Conservation (phyloP, 2,888 invertebrate genomes). For the Drosophila borborema region DNA sequence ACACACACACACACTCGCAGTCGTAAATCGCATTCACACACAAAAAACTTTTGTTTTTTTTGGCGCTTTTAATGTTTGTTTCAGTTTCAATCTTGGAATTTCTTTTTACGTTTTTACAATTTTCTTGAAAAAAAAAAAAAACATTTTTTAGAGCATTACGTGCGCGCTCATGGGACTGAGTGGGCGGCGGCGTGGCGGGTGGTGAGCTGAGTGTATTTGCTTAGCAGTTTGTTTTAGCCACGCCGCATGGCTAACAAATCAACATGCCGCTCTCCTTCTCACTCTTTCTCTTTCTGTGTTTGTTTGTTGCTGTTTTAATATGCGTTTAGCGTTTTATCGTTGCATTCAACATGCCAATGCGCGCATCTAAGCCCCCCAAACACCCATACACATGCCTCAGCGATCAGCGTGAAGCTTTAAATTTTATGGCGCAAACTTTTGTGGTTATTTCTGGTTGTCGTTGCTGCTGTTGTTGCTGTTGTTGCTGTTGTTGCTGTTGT, state of each 20-base stretch:
- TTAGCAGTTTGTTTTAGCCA: conserved; percentile 24
- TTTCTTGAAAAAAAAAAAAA: not conserved
- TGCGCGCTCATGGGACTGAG: conserved; percentile 19
- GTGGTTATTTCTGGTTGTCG: conserved; percentile 52
- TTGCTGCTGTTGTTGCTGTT: conserved; percentile 14
- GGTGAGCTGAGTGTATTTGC: not conserved
- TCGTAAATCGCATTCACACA: conserved; percentile 68
- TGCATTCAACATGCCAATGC: conserved; percentile 76
- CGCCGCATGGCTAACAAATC: conserved; percentile 48
- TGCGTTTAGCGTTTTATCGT: conserved; percentile 76
- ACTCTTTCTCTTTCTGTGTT: conserved; percentile 6
- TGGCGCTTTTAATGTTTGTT: conserved; percentile 51
- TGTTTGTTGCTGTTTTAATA: conserved; percentile 64
- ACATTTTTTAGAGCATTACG: conserved; percentile 37
- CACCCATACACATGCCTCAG: not conserved
- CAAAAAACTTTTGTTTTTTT: conserved; percentile 45
- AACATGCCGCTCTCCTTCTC: conserved; percentile 7
- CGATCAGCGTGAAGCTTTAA: conserved; percentile 44
- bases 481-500: not conserved
- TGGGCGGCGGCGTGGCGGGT: not conserved
- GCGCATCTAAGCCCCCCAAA: conserved; percentile 13
- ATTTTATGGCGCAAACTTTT: conserved; percentile 57
- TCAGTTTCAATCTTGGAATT: conserved; percentile 54
- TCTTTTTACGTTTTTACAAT: conserved; percentile 13
- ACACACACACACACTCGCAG: conserved; percentile 39